phyloP scores from a whole-genome alignment of 1,140 invertebrate genomes.

The Nymphalis io region DNA sequence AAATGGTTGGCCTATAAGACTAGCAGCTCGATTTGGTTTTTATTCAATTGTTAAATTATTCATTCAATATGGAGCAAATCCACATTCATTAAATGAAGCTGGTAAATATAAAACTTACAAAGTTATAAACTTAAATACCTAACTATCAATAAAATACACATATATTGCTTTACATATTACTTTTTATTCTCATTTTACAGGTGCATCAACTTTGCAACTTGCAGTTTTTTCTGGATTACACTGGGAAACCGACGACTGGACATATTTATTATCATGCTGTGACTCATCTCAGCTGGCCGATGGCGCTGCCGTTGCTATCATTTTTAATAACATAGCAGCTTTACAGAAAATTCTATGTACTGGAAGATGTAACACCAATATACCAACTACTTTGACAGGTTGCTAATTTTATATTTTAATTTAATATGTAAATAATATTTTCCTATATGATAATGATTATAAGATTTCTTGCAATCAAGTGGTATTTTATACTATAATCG shows the following conservation, averaged over 20 bases:
- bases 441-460: too few species aligned
- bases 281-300: conserved; percentile 75
- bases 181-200: conserved; percentile 43
- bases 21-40: conserved; percentile 63
- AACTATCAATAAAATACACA: neutral
- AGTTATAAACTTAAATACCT: too few species aligned
- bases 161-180: neutral
- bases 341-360: conserved; percentile 67
- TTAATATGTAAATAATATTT: too few species aligned
- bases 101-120: conserved; percentile 48
- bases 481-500: too few species aligned
- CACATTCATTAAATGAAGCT: conserved; percentile 65
- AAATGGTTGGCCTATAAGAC: conserved; percentile 68
- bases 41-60: conserved; percentile 60
- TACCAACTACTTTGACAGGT: conserved; percentile 73
- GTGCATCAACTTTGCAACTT: conserved; percentile 72
- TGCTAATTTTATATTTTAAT: conserved; percentile 12
- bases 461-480: too few species aligned
- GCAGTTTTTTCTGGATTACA: conserved; percentile 68
- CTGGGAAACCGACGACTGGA: conserved; percentile 66
- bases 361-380: conserved; percentile 68
- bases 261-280: conserved; percentile 65
- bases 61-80: conserved; percentile 66
- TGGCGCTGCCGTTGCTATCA: conserved; percentile 70
- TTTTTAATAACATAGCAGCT: conserved; percentile 65